Evolutionary conservation across 92 coral and sea anemone genomes (phyloP), one percentile per base, ranked within the genome.

Genomic region (Pocillopora meandrina): DNA sequence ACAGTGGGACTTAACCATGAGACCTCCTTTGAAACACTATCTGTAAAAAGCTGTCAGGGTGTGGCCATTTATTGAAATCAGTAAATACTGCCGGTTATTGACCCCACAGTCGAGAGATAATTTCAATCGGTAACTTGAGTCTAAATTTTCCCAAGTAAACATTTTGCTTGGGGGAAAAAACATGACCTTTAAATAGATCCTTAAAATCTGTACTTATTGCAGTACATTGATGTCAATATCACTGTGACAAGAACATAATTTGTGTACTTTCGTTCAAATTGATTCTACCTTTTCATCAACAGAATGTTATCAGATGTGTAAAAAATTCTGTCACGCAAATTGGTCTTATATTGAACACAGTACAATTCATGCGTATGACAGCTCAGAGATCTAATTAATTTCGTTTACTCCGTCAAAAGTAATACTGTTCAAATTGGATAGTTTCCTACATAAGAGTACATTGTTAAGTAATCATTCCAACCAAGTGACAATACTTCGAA

Each of bases 1-100:
- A 42, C 52, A 42, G 52, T 42, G 52, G 52, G 52, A 42, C 52
- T 3, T 42, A 42, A 3, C 52, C 52, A 42, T 7, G 8, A 42
- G 52, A 42, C 52, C 52, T 42, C 52, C 8, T 42, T 42, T 42
- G 52, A 42, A 42, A 42, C 8, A 42, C 33, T 70, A 70, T 36
- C 56, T 17, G 56, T 21, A 70, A 70, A 42, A 70, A 9, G 19
- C 31, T 69, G 7, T 68, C 33, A 11, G 74, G 74, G 74, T 70
- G 74, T 70, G 74, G 74, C 33, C 42, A 70, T 70, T 70, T 70
- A 55, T 70, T 12, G 14, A 36, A 36, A 33, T 17, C 74, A 69
- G 15, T 70, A 42, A 70, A 36, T 70, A 33, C 56, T 34, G 56
- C 23, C 11, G 14, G 56, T 70, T 35, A 69, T 69, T 15, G 74